A percentile compares a stretch with the other conserved stretches of the same genome.
These are phyloP conservation scores for Passer montanus DNA, from an alignment of 2,113 vertebrate species.

Conservation along the genomic window DNA sequence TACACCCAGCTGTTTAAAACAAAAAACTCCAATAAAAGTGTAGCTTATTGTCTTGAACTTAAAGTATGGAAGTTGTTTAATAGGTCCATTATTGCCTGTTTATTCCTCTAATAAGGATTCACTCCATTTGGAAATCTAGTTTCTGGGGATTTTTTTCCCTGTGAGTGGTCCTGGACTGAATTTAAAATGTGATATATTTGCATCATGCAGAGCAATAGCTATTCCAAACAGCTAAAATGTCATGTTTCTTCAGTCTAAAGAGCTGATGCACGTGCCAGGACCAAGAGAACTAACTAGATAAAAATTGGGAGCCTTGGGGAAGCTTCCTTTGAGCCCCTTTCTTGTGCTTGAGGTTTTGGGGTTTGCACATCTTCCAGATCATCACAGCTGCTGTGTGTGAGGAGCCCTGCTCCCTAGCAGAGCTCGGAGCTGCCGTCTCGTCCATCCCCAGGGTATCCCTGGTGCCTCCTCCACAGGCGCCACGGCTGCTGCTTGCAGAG, in stretches of 20 bases:
- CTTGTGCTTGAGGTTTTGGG: not conserved
- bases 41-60: not conserved
- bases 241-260: not conserved
- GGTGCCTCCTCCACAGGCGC: not conserved
- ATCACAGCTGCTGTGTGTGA: fast-evolving
- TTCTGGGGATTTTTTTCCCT: not conserved
- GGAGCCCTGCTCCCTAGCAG: not conserved
- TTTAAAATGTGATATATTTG: not conserved
- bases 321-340: not conserved
- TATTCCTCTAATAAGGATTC: not conserved
- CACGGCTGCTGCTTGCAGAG: not conserved
- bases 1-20: not conserved
- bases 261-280: not conserved
- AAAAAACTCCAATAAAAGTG: not conserved
- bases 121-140: not conserved
- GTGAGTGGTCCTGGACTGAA: not conserved
- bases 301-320: not conserved
- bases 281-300: not conserved
- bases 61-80: not conserved
- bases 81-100: not conserved
- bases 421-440: fast-evolving
- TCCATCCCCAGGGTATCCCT: not conserved
- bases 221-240: not conserved
- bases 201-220: not conserved
- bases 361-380: not conserved